phyloP scores from a whole-genome alignment of 2,797 vertebrate species.

The Philypnodon macrostomus region DNA sequence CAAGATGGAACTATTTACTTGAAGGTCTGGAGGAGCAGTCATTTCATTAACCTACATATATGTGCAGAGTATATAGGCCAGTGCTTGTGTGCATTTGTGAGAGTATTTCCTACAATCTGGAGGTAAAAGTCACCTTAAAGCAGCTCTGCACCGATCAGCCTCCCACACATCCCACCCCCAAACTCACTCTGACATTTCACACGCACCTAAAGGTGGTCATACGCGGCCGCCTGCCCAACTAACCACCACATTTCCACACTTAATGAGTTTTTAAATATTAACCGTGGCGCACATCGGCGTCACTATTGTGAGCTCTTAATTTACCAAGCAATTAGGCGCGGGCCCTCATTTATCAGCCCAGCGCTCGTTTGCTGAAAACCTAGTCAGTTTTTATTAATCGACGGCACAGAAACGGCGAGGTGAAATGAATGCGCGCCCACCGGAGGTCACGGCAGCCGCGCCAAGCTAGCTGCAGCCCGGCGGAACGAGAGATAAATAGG shows the following conservation, averaged over 20 bases:
- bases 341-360: slow-evolving; percentile 97
- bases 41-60: background rate
- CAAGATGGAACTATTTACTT: no score
- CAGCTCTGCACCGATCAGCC: slow-evolving; percentile 36
- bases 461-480: slow-evolving; percentile 73
- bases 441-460: slow-evolving; percentile 84
- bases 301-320: slow-evolving; percentile 97
- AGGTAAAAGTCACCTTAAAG: slow-evolving; percentile 19
- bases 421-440: slow-evolving; percentile 92
- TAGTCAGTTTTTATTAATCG: slow-evolving; percentile 99
- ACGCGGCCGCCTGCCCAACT: slow-evolving; percentile 74
- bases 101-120: background rate
- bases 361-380: slow-evolving; percentile 90
- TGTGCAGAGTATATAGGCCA: background rate
- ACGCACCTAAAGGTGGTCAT: slow-evolving; percentile 62
- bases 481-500: slow-evolving; percentile 87
- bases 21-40: slow-evolving; percentile 7
- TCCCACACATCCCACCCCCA: slow-evolving; percentile 27
- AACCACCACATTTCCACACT: slow-evolving; percentile 84
- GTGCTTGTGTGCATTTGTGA: background rate
- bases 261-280: slow-evolving; percentile 99
- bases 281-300: slow-evolving; percentile 90
- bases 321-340: slow-evolving; percentile 98
- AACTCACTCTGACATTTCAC: slow-evolving; percentile 47
- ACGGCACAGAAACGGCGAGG: slow-evolving; percentile 86